Evolutionary conservation across 2,888 invertebrate genomes (phyloP), one percentile per base, ranked within the genome.

Genomic region (Tinea trinotella): DNA sequence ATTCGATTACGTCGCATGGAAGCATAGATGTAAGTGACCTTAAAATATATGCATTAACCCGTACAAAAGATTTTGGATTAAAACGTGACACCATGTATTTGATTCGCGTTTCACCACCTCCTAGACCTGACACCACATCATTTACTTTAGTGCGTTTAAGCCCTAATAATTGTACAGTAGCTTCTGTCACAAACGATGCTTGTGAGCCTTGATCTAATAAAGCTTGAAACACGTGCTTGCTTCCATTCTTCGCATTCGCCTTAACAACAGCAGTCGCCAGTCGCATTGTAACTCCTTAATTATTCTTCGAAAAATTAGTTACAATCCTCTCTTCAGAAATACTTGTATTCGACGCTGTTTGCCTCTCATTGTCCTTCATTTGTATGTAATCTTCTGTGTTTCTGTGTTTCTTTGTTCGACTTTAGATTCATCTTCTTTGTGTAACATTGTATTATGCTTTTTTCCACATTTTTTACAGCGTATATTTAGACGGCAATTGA

Each of bases 201-300:
- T 64, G 59, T 7, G 64, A 63, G 1, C 64, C 63, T 22, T 62
- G 62, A 53, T 63, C 64, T 5, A 65, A 9, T 22, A 64, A 55
- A 1, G 61, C 61, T 52, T 62, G 19, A 1, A 61, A 6, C 3
- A 53, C 34, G 10, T 58, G 56, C 17, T 1, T 34, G 19, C 49
- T 13, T 9, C 56, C 60, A 15, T 22, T 44, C 22, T 54, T 57
- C 3, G 60, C 59, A 46, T 58, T 35, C 19, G 58, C 57, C 17
- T 60, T 55, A 19, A 63, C 57, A 18, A 62, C 13, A 10, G 65
- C 63, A 3, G 62, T 64, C 5, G 63, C 61, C 50, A 64, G 56
- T 53, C 64, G 55, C 13, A 61, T 59, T 36, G 59, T 54, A 44
- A 55, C 57, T 1, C 55, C n/a, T n/a, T n/a, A n/a, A n/a, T n/a